Base-by-base conservation (phyloP, 1,140 invertebrate genomes). In the Meloidogyne exigua region DNA sequence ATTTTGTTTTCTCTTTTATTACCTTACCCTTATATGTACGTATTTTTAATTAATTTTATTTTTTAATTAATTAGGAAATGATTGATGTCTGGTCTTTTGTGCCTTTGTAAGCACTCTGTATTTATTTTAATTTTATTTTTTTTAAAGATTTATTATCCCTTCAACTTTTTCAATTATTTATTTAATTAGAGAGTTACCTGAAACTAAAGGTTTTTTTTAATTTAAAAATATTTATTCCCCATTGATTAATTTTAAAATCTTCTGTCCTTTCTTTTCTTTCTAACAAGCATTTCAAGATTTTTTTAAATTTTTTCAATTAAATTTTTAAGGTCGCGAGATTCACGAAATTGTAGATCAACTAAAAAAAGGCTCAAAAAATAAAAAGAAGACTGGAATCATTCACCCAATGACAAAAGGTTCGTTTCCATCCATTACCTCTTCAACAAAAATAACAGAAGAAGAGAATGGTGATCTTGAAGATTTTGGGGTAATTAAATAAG, bases 81-180 rank as follows among this genome's bases (percentile, higher is more conserved):
- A 79, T 84, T 26, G 75, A 78, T 44, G 82, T 82, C 13, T 86
- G 83, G 82, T 79, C 82, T 0, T 84, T 84, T 71, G 69, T 84
- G 21, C 83, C 83, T 26, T 57, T 84, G 13, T 71, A 71, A 39
- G 36, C 3, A 32, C 18, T 18, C 5, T 57, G 3, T 2, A 44
- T 49, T 49, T 49, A 18, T 57, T 57, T 57, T 57, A 57, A 57
- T n/a, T n/a, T 49, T 0, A 18, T 71, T 23, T 57, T n/a, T 44
- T 21, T 26, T 68, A 18, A 39, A 71, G 69, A 25, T 86, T 84
- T 74, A 84, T 84, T 23, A 81, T 84, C 57, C 83, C 83, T 18
- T 85, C 82, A 3, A 62, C 62, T 18, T 1, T 85, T 25, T 82
- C 75, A 23, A 25, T 83, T 10, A 28, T 70, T 63, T 83, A 85